Percentiles rank a stretch among this genome's conserved stretches.
Evolutionary conservation across 2,888 invertebrate species (phyloP).

Genomic region (Celastrina argiolus): DNA sequence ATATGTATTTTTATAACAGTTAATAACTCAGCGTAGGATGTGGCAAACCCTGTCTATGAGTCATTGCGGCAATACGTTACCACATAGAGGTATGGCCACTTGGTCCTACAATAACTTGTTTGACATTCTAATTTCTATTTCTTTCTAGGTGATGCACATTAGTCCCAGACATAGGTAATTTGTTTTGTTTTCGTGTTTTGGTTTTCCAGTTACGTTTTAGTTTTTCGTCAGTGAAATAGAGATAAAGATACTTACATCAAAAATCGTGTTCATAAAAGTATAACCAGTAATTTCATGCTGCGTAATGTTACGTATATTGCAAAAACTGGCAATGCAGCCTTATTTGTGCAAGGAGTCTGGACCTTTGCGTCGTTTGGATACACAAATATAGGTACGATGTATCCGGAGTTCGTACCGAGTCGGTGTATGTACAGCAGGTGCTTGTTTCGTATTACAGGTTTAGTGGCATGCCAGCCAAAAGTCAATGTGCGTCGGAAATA

Average conservation of each 20-base stretch:
- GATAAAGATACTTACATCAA: too few species aligned
- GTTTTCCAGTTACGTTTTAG: too few species aligned
- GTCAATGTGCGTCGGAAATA: conserved; percentile 32
- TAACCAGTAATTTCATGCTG: too few species aligned
- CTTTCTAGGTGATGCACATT: too few species aligned
- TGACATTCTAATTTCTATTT: too few species aligned
- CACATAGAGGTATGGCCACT: background rate
- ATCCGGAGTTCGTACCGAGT: conserved; percentile 29
- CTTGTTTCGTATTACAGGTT: conserved; percentile 43
- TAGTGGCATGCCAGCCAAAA: conserved; percentile 38
- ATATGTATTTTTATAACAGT: background rate
- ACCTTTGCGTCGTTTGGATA: background rate
- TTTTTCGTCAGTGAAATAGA: too few species aligned
- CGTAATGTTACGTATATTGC: background rate
- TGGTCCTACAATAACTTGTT: too few species aligned
- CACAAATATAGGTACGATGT: background rate
- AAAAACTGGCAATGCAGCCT: background rate
- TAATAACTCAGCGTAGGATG: background rate
- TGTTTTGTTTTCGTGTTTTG: too few species aligned
- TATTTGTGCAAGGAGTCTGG: background rate
- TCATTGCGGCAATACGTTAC: background rate
- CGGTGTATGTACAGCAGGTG: conserved; percentile 44
- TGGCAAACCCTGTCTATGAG: background rate
- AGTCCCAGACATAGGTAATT: too few species aligned
- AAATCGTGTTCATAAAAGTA: too few species aligned